These are phyloP conservation scores for Lasioglossum calceatum DNA, from an alignment of 2,888 invertebrate genomes.

Conservation along the genomic window DNA sequence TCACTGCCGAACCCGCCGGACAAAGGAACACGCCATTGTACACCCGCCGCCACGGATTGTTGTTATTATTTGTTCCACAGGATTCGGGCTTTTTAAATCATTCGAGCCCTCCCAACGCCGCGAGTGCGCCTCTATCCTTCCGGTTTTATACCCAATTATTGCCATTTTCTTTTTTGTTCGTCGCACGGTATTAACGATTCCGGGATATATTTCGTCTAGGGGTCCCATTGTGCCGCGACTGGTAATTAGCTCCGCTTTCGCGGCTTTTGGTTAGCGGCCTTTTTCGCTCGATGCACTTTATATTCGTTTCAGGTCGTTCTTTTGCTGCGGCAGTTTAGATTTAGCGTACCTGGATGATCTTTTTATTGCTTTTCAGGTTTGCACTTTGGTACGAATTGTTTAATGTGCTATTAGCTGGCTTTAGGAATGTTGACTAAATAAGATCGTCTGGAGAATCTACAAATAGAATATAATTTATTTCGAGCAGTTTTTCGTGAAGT, in stretches of 20 bases:
- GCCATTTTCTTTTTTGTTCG: not conserved
- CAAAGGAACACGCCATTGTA: not conserved
- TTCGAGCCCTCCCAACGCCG: not conserved
- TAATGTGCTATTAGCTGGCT: not conserved
- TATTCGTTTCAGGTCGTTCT: not conserved
- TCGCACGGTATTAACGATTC: not conserved
- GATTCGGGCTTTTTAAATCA: conserved; percentile 13
- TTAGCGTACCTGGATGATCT: not conserved
- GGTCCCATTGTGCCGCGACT: not conserved
- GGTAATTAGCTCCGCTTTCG: not conserved
- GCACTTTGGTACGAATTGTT: not conserved
- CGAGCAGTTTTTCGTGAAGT: not conserved
- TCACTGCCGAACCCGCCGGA: not conserved
- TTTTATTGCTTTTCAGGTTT: not conserved
- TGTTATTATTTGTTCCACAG: not conserved
- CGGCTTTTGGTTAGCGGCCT: not conserved
- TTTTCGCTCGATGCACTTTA: not conserved
- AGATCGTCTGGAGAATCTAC: not conserved
- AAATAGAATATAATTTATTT: not conserved
- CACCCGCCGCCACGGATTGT: not conserved
- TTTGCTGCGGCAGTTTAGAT: not conserved
- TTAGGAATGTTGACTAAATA: not conserved
- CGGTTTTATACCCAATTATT: conserved; percentile 9
- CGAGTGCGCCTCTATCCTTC: not conserved
- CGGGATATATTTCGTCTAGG: not conserved